Percentiles rank a stretch among this genome's conserved stretches.
These are phyloP conservation scores for Lycaon pictus DNA, from an alignment of 2,113 vertebrate species.

Conservation along the genomic window DNA sequence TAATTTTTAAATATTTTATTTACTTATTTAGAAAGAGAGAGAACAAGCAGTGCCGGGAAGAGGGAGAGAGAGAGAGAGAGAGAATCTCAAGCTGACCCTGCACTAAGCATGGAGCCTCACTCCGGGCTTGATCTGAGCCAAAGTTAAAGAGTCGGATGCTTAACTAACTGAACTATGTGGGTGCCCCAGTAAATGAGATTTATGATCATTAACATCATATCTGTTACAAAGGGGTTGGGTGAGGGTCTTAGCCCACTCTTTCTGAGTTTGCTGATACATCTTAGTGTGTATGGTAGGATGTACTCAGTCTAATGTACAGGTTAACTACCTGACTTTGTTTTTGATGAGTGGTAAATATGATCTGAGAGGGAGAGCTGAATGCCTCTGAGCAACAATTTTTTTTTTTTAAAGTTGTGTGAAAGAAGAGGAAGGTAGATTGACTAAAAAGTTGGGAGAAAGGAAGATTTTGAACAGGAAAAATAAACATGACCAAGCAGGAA, in stretches of 20 bases:
- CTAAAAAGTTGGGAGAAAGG: background rate
- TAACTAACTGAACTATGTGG: background rate
- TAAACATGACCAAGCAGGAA: background rate
- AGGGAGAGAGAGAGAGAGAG: background rate
- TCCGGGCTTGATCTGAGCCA: background rate
- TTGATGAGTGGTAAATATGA: background rate
- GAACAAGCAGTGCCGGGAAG: background rate
- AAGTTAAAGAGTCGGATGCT: background rate
- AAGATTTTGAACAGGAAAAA: constrained; percentile 11
- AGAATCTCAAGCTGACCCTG: background rate
- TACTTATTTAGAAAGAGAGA: background rate
- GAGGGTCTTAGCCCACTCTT: background rate
- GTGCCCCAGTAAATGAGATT: background rate
- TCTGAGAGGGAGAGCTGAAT: background rate
- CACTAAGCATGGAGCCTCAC: background rate
- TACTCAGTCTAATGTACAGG: background rate
- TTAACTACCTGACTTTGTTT: background rate
- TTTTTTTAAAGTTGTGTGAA: background rate
- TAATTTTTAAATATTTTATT: background rate
- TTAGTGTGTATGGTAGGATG: background rate
- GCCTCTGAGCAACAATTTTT: background rate
- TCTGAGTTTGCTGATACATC: background rate
- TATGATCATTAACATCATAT: background rate
- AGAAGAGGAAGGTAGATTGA: background rate
- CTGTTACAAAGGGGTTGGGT: background rate